These are phyloP conservation scores for Oxyruncus cristatus DNA, from an alignment of 2,113 vertebrate genomes.

Conservation along the genomic window DNA sequence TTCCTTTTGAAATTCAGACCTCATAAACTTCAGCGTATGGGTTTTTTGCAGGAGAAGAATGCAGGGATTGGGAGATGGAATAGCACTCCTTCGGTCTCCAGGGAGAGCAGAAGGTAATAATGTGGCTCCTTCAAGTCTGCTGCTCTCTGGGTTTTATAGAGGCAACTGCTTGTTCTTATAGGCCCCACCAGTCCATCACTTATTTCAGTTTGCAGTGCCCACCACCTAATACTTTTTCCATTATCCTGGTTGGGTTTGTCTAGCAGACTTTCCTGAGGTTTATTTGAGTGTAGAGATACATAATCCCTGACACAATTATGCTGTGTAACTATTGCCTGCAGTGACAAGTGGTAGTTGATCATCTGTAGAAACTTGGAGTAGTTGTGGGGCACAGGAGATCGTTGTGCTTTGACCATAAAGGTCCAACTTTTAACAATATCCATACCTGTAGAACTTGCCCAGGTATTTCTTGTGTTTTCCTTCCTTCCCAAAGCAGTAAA, in stretches of 20 bases:
- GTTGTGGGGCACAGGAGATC: not conserved
- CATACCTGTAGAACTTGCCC: not conserved
- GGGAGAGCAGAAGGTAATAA: not conserved
- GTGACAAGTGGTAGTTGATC: not conserved
- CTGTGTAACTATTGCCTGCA: not conserved
- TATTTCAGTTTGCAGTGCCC: not conserved
- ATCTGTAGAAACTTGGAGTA: not conserved
- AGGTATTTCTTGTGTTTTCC: not conserved
- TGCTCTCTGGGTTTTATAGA: not conserved
- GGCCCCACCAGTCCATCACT: not conserved
- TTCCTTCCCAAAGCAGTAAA: not conserved
- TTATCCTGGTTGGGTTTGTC: not conserved
- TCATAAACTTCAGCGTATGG: not conserved
- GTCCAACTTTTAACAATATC: not conserved
- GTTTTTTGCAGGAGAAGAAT: not conserved
- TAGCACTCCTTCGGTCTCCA: not conserved
- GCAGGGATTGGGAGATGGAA: not conserved
- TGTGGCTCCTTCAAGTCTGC: not conserved
- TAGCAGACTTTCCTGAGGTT: not conserved
- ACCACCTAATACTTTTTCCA: fast-evolving
- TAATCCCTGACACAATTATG: not conserved
- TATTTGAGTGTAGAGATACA: not conserved
- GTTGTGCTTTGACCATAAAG: not conserved
- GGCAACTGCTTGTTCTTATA: not conserved
- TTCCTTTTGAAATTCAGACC: conserved; percentile 25